Evolutionary conservation across 1,140 invertebrate species (phyloP), one percentile per base, ranked within the genome.

Genomic region (Aradophagus sp.): DNA sequence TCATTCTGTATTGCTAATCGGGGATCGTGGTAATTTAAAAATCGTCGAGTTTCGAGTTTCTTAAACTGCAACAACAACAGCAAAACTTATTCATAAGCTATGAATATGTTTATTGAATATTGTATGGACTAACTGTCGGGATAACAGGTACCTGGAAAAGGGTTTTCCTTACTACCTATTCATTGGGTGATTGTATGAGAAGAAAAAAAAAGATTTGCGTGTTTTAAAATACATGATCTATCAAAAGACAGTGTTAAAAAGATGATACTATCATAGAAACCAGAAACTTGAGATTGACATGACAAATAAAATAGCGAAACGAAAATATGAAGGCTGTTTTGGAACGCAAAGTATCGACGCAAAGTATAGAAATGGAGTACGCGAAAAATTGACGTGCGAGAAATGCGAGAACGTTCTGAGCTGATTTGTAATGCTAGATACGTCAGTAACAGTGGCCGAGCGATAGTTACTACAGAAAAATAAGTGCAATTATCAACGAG

Each of bases 401-500:
- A 70, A 63, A 70, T 27, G 39, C 50, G 34, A 63, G 53, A 73
- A 66, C 52, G 53, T 68, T 55, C 38, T n/a, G 23, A 48, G 36
- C 32, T 44, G 17, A 34, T 39, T 55, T 63, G 56, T 67, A 73
- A 73, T 35, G 38, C 50, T 72, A 67, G 52, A 62, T 72, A 55
- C 29, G 23, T 17, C 44, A 45, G 53, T 52, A 72, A 56, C 31
- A 63, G 52, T 66, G 61, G 38, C 50, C 44, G 45, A 66, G 50
- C 23, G 17, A 56, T 55, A 61, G 42, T 66, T 47, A 48, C 19
- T 45, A 39, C 26, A 11, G 31, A 36, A 48, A 45, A 56, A 62
- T 70, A 62, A 45, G 55, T 66, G 62, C 44, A 59, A 56, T 56
- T 62, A 66, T 72, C 56, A 47, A 55, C 50, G 69, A 61, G 55